Conservation (phyloP, 2,888 invertebrate species). For the Steinernema carpocapsae region DNA sequence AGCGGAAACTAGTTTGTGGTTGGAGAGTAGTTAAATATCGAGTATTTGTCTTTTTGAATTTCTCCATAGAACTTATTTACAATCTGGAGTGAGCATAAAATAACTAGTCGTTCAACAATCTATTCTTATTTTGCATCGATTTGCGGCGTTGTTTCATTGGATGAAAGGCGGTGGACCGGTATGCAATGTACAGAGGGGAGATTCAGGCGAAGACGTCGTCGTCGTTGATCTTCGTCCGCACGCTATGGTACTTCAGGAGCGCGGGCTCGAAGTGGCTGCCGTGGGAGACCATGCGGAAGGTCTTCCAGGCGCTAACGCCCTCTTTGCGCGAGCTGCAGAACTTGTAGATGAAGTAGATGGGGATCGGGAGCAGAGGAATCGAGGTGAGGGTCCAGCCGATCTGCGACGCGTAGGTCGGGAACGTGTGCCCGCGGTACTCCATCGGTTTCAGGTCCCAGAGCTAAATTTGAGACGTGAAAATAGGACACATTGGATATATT, state of each 20-base stretch:
- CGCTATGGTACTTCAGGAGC: conserved; percentile 33
- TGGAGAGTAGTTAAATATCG: too few relatives aligned
- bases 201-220: conserved; percentile 41
- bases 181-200: background rate
- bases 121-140: too few relatives aligned
- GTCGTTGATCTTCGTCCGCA: conserved; percentile 36
- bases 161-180: conserved; percentile 6
- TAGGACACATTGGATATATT: background rate
- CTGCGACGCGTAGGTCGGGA: conserved; percentile 68
- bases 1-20: too few relatives aligned
- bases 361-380: conserved; percentile 67
- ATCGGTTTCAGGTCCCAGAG: conserved; percentile 63
- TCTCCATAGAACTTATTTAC: too few relatives aligned
- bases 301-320: conserved; percentile 31
- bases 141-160: background rate
- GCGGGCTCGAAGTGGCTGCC: conserved; percentile 39
- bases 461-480: background rate
- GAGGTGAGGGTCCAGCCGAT: conserved; percentile 66
- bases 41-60: too few relatives aligned
- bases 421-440: conserved; percentile 60
- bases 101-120: too few relatives aligned
- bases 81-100: too few relatives aligned
- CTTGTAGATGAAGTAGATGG: conserved; percentile 62
- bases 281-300: conserved; percentile 21
- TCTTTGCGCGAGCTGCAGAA: conserved; percentile 39